A percentile compares a stretch with the other conserved stretches of the same genome.
These are phyloP conservation scores for Sinocyclocheilus grahami DNA, from an alignment of 2,113 vertebrate genomes.

Conservation along the genomic window DNA sequence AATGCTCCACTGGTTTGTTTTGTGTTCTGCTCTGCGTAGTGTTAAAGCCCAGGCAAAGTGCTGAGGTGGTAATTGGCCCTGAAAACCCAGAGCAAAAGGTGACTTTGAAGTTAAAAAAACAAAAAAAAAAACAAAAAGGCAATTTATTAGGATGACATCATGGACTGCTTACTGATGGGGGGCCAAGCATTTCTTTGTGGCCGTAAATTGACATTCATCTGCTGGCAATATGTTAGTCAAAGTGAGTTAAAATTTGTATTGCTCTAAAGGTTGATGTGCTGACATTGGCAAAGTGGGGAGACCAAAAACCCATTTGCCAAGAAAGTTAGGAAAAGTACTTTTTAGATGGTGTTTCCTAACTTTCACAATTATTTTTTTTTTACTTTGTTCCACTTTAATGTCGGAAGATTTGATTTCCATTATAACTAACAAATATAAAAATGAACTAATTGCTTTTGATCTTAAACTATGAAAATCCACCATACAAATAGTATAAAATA, in stretches of 20 bases:
- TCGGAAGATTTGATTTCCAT: neutral
- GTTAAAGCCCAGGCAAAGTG: conserved; percentile 54
- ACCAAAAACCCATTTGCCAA: conserved; percentile 33
- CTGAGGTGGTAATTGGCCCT: conserved; percentile 57
- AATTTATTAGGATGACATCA: conserved; percentile 56
- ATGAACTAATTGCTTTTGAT: neutral
- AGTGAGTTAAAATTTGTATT: conserved; percentile 35
- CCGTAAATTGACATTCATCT: conserved; percentile 45
- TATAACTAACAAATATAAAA: too few relatives aligned
- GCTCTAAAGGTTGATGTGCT: conserved; percentile 1
- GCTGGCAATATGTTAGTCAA: conserved; percentile 46
- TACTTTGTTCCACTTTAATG: neutral
- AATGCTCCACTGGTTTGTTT: conserved; percentile 57
- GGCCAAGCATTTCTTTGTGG: conserved; percentile 15
- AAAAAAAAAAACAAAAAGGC: neutral
- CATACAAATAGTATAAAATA: neutral
- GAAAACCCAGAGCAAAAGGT: conserved; percentile 47
- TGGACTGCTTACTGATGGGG: conserved; percentile 29
- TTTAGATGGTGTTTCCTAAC: neutral
- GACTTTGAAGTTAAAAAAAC: conserved; percentile 52
- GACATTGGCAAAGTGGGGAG: neutral
- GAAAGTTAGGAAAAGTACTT: neutral
- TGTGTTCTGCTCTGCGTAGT: conserved; percentile 52
- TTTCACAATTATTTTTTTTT: neutral
- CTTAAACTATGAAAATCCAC: neutral